Percentiles rank a stretch among this genome's conserved stretches.
phyloP scores from a whole-genome alignment of 2,888 invertebrate genomes.

The Bedellia somnulentella region DNA sequence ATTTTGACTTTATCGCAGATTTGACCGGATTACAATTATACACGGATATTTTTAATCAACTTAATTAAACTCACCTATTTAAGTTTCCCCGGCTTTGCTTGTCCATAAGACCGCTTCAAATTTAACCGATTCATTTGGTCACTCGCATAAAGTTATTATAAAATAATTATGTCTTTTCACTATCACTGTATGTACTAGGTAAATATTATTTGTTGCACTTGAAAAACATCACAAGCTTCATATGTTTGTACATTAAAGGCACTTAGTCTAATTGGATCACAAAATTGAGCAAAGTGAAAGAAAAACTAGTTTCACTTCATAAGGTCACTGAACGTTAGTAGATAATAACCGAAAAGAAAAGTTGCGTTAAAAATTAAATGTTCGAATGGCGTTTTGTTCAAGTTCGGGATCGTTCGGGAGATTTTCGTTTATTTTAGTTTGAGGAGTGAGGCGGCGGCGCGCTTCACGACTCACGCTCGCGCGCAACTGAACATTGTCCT shows the following conservation, averaged over 20 bases:
- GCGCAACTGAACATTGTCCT: slow-evolving; percentile 57
- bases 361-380: no score
- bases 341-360: no score
- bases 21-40: no score
- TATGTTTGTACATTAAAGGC: slow-evolving; percentile 42
- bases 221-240: slow-evolving; percentile 43
- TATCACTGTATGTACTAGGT: slow-evolving; percentile 19
- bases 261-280: slow-evolving; percentile 43
- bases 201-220: slow-evolving; percentile 34
- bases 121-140: slow-evolving; percentile 13
- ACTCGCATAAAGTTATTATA: slow-evolving; percentile 15
- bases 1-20: no score
- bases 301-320: slow-evolving; percentile 33
- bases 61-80: slow-evolving; percentile 38
- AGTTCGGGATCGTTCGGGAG: slow-evolving; percentile 33
- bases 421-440: slow-evolving; percentile 29
- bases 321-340: slow-evolving; percentile 41
- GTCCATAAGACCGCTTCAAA: slow-evolving; percentile 30
- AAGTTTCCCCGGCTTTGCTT: slow-evolving; percentile 22
- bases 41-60: no score
- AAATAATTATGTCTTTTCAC: slow-evolving; percentile 23
- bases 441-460: slow-evolving; percentile 36
- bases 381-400: no score
- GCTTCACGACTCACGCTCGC: slow-evolving; percentile 27
- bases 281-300: slow-evolving; percentile 46